These are phyloP conservation scores for Atherix ibis DNA, from an alignment of 2,888 invertebrate genomes.

Conservation along the genomic window DNA sequence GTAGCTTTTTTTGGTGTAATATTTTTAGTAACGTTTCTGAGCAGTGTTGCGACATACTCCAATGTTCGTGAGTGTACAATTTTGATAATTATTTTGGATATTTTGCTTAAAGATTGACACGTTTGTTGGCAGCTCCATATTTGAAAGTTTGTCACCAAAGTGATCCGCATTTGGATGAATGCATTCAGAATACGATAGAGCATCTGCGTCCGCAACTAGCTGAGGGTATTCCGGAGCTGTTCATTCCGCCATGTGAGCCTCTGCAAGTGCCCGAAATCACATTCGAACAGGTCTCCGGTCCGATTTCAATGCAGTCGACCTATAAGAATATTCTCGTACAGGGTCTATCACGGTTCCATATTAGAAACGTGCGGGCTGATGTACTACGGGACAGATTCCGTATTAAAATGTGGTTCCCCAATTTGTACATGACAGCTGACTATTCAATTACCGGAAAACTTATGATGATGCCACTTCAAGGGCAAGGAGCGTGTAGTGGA, in stretches of 20 bases:
- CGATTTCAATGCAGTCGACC: constrained; percentile 50
- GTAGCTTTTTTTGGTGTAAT: too few species aligned
- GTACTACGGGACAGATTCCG: constrained; percentile 34
- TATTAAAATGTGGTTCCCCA: constrained; percentile 46
- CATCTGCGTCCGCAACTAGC: constrained; percentile 39
- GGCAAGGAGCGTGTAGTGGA: constrained; percentile 47
- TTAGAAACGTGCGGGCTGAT: constrained; percentile 40
- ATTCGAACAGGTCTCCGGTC: constrained; percentile 50
- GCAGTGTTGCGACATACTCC: too few species aligned
- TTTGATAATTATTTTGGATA: too few species aligned
- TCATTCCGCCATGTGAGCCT: constrained; percentile 55
- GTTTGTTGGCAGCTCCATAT: constrained; percentile 49
- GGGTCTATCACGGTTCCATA: constrained; percentile 45
- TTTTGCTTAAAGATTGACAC: too few species aligned
- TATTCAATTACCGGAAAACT: constrained; percentile 53
- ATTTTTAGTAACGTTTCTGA: too few species aligned
- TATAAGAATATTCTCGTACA: constrained; percentile 46
- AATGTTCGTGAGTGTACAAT: too few species aligned
- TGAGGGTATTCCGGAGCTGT: constrained; percentile 48
- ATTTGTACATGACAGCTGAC: constrained; percentile 44
- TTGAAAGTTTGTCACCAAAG: constrained; percentile 48
- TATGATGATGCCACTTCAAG: constrained; percentile 56
- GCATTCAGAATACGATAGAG: constrained; percentile 44
- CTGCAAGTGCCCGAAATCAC: constrained; percentile 50
- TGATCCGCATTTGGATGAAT: constrained; percentile 41